Evolutionary conservation across 92 coral and sea anemone species (phyloP).

Genomic region (Epizoanthus rinbou): DNA sequence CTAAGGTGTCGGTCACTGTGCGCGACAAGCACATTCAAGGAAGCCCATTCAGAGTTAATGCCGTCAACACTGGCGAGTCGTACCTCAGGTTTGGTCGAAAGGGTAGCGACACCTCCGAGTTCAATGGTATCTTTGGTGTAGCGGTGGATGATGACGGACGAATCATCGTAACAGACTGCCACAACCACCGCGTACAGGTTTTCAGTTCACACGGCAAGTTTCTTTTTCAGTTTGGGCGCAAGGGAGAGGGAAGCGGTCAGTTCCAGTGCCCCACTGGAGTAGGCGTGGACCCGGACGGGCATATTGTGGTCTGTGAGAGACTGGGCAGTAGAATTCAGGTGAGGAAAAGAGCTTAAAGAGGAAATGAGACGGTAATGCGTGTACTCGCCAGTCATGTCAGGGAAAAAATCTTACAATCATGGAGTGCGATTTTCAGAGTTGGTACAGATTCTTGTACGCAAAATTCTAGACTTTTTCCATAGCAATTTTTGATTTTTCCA

Average conservation of each 20-base stretch:
- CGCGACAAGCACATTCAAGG: conserved; percentile 99
- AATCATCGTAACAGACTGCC: conserved; percentile 96
- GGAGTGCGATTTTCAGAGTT: no score
- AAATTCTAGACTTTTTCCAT: no score
- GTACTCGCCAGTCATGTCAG: no score
- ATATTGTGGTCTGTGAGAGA: conserved; percentile 97
- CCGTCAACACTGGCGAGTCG: conserved; percentile 81
- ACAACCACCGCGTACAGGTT: conserved; percentile 98
- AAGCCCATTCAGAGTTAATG: conserved; percentile 96
- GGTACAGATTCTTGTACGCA: no score
- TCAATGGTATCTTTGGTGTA: conserved; percentile 97
- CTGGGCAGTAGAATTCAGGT: conserved; percentile 95
- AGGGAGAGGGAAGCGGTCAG: conserved; percentile 98
- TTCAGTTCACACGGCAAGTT: conserved; percentile 92
- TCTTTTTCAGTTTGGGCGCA: conserved; percentile 97
- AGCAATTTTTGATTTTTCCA: no score
- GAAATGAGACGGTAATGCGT: no score
- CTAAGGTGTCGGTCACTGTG: conserved; percentile 93
- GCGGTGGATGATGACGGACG: conserved; percentile 97
- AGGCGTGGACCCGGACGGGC: conserved; percentile 92
- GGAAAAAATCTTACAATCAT: no score
- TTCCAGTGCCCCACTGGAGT: conserved; percentile 99
- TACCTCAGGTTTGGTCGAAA: conserved; percentile 88
- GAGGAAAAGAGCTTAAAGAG: not conserved
- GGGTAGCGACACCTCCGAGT: conserved; percentile 91